A percentile compares a stretch with the other conserved stretches of the same genome.
phyloP scores from a whole-genome alignment of 2,888 invertebrate species.

The Labia minor region DNA sequence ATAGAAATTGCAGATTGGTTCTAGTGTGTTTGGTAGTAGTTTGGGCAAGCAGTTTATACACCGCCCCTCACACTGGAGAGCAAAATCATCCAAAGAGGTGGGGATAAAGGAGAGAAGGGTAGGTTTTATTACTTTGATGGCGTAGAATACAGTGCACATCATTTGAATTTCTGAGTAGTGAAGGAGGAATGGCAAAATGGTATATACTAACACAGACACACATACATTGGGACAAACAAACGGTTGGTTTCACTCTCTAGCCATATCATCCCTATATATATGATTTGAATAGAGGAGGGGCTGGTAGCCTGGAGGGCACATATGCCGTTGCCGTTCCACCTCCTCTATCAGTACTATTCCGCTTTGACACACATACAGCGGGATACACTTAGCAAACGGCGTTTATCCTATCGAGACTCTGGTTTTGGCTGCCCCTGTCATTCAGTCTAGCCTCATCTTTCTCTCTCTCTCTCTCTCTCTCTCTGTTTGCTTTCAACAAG shows the following conservation, averaged over 20 bases:
- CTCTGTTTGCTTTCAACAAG: too few species aligned
- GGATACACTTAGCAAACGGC: too few species aligned
- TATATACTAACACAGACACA: not conserved
- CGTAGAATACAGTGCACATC: slow-evolving; percentile 7
- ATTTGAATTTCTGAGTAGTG: slow-evolving; percentile 13
- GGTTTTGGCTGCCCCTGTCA: too few species aligned
- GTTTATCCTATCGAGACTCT: too few species aligned
- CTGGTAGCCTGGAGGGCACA: too few species aligned
- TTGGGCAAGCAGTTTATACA: not conserved
- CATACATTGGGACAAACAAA: not conserved
- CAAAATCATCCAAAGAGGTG: not conserved
- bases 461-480: too few species aligned
- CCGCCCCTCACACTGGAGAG: not conserved
- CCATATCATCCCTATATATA: too few species aligned
- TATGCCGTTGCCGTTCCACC: too few species aligned
- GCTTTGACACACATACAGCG: too few species aligned
- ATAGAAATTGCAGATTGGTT: slow-evolving; percentile 13
- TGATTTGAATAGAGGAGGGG: too few species aligned
- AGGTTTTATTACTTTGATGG: slow-evolving; percentile 5
- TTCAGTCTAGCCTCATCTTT: too few species aligned
- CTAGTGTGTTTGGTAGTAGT: not conserved
- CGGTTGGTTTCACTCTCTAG: not conserved
- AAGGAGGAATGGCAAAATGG: not conserved
- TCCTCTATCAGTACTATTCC: too few species aligned
- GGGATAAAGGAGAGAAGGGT: not conserved